Evolutionary conservation across 2,888 invertebrate species (phyloP).

Genomic region (Heliothis peltigera): DNA sequence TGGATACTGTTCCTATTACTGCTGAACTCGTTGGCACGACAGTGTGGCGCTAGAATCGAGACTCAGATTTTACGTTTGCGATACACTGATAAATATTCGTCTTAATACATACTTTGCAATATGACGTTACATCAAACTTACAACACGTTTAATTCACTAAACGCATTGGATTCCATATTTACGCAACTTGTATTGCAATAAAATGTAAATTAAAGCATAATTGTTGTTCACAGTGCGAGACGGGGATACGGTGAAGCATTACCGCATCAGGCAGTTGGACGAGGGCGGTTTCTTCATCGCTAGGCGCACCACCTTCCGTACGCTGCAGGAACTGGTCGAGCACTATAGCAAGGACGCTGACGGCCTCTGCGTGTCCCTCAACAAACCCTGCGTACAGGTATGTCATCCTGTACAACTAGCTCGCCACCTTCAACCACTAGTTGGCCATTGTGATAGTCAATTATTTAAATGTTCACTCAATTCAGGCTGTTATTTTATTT

Average conservation of each 20-base stretch:
- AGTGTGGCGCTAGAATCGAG: slow-evolving; percentile 22
- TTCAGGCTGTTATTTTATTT: slow-evolving; percentile 19
- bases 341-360: slow-evolving; percentile 99
- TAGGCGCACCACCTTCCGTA: slow-evolving; percentile 98
- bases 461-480: slow-evolving; percentile 26
- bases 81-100: slow-evolving; percentile 15
- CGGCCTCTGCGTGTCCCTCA: slow-evolving; percentile 99
- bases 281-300: slow-evolving; percentile 99
- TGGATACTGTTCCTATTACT: slow-evolving; percentile 55
- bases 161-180: slow-evolving; percentile 52
- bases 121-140: slow-evolving; percentile 54
- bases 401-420: slow-evolving; percentile 31
- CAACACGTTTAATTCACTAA: slow-evolving; percentile 55
- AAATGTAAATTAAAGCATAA: slow-evolving; percentile 61
- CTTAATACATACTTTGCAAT: slow-evolving; percentile 40
- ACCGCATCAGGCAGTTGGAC: slow-evolving; percentile 99
- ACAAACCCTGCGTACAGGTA: slow-evolving; percentile 98
- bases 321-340: slow-evolving; percentile 98
- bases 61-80: slow-evolving; percentile 10
- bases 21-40: slow-evolving; percentile 41
- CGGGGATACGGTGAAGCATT: slow-evolving; percentile 99
- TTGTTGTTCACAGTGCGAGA: slow-evolving; percentile 95
- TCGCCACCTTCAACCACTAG: background rate
- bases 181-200: slow-evolving; percentile 59
- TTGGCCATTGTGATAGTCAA: background rate